Conservation (phyloP, 1,140 invertebrate genomes). For the Trichonephila clavipes region DNA sequence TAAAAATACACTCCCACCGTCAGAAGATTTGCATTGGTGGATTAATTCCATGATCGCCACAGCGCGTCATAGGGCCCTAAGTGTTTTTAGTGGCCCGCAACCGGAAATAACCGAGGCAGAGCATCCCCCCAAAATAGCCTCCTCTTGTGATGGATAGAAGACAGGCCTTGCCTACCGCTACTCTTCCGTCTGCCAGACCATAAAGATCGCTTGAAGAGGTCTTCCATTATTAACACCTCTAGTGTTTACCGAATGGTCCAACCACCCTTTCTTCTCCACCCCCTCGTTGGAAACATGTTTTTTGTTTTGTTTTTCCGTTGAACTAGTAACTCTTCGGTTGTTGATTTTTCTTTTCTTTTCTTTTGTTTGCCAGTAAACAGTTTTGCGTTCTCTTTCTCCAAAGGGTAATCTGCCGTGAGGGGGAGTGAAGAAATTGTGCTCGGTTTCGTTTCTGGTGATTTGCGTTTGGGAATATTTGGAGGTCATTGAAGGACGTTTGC, state of each 20-base stretch:
- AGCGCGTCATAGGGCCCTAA: neutral
- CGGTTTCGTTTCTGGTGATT: too few species aligned
- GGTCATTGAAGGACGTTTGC: too few species aligned
- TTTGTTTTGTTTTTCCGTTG: neutral
- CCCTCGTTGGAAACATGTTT: neutral
- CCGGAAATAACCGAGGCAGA: neutral
- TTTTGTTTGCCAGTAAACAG: neutral
- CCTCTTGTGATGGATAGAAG: neutral
- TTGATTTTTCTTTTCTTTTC: neutral
- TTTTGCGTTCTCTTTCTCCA: neutral
- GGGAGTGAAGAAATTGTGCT: too few species aligned
- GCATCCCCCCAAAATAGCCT: neutral
- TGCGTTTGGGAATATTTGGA: too few species aligned
- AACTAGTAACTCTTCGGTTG: neutral
- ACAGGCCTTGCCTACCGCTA: conserved; percentile 6
- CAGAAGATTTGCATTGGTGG: neutral
- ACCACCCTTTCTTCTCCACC: neutral
- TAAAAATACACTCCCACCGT: neutral
- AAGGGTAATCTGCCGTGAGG: neutral
- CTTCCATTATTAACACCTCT: conserved; percentile 33
- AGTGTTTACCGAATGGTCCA: conserved; percentile 17
- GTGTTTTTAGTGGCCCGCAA: neutral
- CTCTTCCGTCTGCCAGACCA: conserved; percentile 2
- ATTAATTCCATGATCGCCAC: neutral
- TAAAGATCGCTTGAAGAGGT: conserved; percentile 19